These are phyloP conservation scores for Onychorhynchus coronatus DNA, from an alignment of 2,113 vertebrate species.

Conservation along the genomic window DNA sequence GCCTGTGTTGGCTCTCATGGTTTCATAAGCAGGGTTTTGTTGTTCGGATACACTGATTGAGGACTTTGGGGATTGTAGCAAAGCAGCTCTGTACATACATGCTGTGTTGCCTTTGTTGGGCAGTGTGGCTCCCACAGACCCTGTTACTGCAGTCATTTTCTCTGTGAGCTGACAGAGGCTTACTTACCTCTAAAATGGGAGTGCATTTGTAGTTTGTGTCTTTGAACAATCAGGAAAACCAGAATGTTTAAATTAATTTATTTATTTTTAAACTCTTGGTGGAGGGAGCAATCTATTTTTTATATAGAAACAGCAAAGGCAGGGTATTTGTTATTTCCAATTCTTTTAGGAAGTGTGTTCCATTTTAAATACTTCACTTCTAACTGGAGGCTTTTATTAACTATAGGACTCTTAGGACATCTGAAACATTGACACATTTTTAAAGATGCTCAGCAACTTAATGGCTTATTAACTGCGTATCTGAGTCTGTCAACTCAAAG, in stretches of 20 bases:
- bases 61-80: conserved; percentile 27
- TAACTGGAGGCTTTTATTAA: neutral
- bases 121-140: neutral
- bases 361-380: neutral
- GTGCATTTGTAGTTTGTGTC: neutral
- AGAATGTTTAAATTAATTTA: neutral
- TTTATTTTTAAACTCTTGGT: neutral
- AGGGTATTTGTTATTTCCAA: neutral
- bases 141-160: neutral
- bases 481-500: neutral
- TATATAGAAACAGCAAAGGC: neutral
- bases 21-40: conserved; percentile 61
- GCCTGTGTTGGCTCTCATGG: conserved; percentile 37
- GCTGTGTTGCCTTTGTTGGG: conserved; percentile 35
- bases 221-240: neutral
- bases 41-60: conserved; percentile 33
- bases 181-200: neutral
- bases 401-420: neutral
- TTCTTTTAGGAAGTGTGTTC: neutral
- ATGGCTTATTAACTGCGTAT: neutral
- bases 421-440: neutral
- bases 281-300: neutral
- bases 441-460: neutral
- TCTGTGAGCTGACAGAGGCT: neutral
- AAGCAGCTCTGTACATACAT: conserved; percentile 35